Evolutionary conservation across 2,113 vertebrate species (phyloP).

Genomic region (Stegastes partitus): DNA sequence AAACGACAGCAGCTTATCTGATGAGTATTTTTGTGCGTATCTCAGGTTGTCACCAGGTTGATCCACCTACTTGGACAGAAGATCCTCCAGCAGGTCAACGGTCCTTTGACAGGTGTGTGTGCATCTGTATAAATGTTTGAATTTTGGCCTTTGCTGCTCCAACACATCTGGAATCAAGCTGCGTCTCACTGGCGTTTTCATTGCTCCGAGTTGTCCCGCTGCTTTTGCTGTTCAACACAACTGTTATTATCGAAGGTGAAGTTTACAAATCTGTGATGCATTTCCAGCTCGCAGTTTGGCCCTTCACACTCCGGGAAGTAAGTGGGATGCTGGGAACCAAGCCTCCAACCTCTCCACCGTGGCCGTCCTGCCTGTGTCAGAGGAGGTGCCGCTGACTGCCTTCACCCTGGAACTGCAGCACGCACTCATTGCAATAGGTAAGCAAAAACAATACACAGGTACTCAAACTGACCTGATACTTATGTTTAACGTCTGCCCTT

Average conservation of each 20-base stretch:
- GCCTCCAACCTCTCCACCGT: conserved; percentile 95
- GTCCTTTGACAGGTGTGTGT: conserved; percentile 86
- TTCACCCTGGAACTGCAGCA: conserved; percentile 96
- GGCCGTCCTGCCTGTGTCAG: conserved; percentile 91
- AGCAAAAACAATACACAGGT: not conserved
- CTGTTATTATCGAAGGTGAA: not conserved
- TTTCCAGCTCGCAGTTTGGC: conserved; percentile 88
- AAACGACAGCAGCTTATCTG: not conserved
- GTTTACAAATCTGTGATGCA: conserved; percentile 23
- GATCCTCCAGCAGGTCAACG: conserved; percentile 94
- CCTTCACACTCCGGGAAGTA: conserved; percentile 86
- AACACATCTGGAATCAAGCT: not conserved
- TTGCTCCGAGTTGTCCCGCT: not conserved
- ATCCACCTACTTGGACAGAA: conserved; percentile 96
- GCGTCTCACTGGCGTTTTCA: not conserved
- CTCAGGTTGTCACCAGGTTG: conserved; percentile 94
- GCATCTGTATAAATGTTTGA: not conserved
- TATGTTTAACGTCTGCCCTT: not conserved
- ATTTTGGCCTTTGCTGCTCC: not conserved
- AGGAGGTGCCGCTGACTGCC: conserved; percentile 93
- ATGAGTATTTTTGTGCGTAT: conserved; percentile 8
- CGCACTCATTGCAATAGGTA: conserved; percentile 92
- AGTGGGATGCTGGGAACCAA: conserved; percentile 92
- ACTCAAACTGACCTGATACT: not conserved
- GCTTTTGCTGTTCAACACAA: not conserved